Conservation (phyloP, 2,797 vertebrate genomes). For the Acrocephalus scirpaceus region DNA sequence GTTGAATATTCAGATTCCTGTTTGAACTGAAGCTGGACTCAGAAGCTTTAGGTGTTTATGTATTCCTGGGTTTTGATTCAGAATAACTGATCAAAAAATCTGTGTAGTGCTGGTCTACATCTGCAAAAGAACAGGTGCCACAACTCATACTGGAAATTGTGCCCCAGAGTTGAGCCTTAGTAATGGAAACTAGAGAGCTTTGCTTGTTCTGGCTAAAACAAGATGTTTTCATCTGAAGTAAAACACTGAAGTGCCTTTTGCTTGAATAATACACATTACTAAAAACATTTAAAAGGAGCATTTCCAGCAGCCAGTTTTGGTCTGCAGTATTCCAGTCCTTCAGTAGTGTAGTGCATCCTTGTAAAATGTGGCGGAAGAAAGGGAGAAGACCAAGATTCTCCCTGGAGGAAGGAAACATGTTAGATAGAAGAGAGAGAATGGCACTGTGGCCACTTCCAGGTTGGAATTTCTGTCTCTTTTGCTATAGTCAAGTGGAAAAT, state of each 20-base stretch:
- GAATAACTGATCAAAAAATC: neutral
- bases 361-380: neutral
- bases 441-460: neutral
- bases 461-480: neutral
- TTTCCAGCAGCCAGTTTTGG: neutral
- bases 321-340: neutral
- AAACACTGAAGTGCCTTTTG: neutral
- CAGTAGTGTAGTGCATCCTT: rapidly evolving
- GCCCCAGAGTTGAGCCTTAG: neutral
- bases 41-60: neutral
- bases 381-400: neutral
- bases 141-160: neutral
- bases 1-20: neutral
- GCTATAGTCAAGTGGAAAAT: neutral
- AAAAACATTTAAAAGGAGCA: neutral
- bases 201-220: neutral
- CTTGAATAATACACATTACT: neutral
- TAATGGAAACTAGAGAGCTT: neutral
- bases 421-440: neutral
- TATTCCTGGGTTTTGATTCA: neutral
- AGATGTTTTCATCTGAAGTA: neutral
- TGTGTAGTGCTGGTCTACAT: neutral
- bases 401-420: rapidly evolving
- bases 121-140: neutral
- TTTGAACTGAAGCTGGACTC: neutral